Evolutionary conservation across 2,888 invertebrate species (phyloP).

Genomic region (Chrysomela aeneicollis): DNA sequence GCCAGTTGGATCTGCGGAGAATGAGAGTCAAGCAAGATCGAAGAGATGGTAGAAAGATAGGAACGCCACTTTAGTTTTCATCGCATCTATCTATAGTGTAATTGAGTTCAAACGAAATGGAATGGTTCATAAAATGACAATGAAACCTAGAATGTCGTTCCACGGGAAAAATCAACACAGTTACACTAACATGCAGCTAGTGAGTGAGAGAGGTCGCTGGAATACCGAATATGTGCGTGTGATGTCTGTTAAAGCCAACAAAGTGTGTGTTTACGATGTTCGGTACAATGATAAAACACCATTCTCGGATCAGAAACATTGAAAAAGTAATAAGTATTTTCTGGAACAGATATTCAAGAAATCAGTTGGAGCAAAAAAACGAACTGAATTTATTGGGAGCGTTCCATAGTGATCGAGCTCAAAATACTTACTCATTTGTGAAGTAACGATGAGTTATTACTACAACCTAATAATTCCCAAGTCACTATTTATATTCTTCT

Average conservation of each 20-base stretch:
- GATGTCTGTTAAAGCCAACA: slow-evolving; percentile 52
- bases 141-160: background rate
- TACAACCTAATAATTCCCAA: too few species aligned
- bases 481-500: too few species aligned
- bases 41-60: slow-evolving; percentile 6
- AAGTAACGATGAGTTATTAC: too few species aligned
- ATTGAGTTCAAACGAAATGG: too few species aligned
- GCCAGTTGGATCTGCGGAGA: slow-evolving; percentile 72
- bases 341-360: background rate
- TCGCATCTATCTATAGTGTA: background rate
- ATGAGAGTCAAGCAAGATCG: slow-evolving; percentile 16
- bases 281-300: slow-evolving; percentile 33
- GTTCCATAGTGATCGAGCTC: too few species aligned
- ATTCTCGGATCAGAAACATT: background rate
- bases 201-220: slow-evolving; percentile 42
- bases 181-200: slow-evolving; percentile 51
- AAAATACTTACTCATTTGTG: too few species aligned
- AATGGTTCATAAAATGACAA: background rate
- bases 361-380: too few species aligned
- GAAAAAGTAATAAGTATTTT: background rate
- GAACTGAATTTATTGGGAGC: too few species aligned
- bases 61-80: background rate
- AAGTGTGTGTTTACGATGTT: slow-evolving; percentile 39
- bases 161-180: slow-evolving; percentile 2
- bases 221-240: slow-evolving; percentile 47